Base-by-base conservation (phyloP, 2,113 vertebrate species). In the Chrysemys picta region DNA sequence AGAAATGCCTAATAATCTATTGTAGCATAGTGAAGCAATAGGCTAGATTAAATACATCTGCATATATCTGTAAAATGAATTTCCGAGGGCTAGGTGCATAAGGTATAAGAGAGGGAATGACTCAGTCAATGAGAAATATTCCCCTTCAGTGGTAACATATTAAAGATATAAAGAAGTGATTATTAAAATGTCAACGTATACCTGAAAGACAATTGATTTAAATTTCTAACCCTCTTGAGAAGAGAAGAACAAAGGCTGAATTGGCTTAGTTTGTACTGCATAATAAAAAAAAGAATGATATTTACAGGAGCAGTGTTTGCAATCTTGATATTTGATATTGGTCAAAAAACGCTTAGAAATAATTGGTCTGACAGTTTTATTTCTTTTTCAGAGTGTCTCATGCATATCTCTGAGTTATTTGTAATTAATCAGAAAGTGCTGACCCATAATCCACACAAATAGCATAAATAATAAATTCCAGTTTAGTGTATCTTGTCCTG, bases 401-500 rank as follows among this genome's bases (percentile, higher is more conserved):
- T 83, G 24, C 29, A 82, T 94, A 88, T 96, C 82, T 95, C 82
- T 91, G 89, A 97, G 95, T 17, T 93, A n/a, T 42, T 93, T 88
- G 84, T 82, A 96, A 89, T 96, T 56, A 87, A 96, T 93, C 50
- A 25, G 88, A 94, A 97, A 95, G 24, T 83, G 90, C 42, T 98
- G 96, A 95, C 76, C 90, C 87, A 89, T 83, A 95, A 96, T 85
- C 57, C 95, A 79, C 53, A 91, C 81, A 97, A 97, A 95, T 57
- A 93, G 75, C 89, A 94, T 86, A 95, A 98, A 95, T 93, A 97
- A 93, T 92, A 84, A 78, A 92, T 91, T 96, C 78, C 14, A 90
- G 8, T 56, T 92, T 92, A 94, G 85, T 89, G 59, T 95, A 52
- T 92, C 80, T 93, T 96, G 47, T 88, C 76, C 72, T 90, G 42